Percentiles rank a stretch among this genome's conserved stretches.
Conservation (phyloP, 92 coral and sea anemone species). For the Zoanthus sociatus region DNA sequence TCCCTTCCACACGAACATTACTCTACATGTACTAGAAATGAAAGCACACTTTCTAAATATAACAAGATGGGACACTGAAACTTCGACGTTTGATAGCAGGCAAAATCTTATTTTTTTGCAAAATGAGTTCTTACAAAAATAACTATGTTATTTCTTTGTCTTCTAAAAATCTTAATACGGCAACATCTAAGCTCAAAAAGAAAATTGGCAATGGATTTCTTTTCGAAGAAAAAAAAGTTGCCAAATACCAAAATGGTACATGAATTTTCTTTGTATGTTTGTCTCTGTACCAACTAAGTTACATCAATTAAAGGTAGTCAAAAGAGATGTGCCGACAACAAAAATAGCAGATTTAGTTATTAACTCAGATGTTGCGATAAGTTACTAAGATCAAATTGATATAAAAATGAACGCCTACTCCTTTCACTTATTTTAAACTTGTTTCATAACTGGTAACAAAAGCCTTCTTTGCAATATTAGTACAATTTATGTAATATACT, state of each 20-base stretch:
- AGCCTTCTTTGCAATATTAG: not conserved
- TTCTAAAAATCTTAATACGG: not conserved
- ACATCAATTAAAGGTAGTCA: not conserved
- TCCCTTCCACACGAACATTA: too few species aligned
- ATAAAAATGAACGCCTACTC: not conserved
- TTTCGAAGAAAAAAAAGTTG: not conserved
- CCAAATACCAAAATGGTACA: not conserved
- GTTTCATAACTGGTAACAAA: not conserved
- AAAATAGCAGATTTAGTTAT: not conserved
- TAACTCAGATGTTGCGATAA: not conserved
- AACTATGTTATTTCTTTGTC: slow-evolving; percentile 1
- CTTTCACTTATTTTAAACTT: not conserved
- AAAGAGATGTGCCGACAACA: not conserved
- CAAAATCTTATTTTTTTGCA: slow-evolving; percentile 1
- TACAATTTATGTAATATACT: not conserved
- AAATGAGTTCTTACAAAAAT: slow-evolving; percentile 29
- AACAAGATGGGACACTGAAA: slow-evolving; percentile 16
- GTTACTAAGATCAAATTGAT: not conserved
- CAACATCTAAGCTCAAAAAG: slow-evolving; percentile 29
- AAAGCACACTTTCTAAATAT: not conserved
- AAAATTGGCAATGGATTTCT: not conserved
- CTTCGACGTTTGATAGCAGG: not conserved
- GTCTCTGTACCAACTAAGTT: not conserved
- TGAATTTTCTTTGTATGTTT: too few species aligned
- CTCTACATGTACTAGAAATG: too few species aligned